Evolutionary conservation across 2,888 invertebrate species (phyloP).

Genomic region (Aspidiotus rigidus): DNA sequence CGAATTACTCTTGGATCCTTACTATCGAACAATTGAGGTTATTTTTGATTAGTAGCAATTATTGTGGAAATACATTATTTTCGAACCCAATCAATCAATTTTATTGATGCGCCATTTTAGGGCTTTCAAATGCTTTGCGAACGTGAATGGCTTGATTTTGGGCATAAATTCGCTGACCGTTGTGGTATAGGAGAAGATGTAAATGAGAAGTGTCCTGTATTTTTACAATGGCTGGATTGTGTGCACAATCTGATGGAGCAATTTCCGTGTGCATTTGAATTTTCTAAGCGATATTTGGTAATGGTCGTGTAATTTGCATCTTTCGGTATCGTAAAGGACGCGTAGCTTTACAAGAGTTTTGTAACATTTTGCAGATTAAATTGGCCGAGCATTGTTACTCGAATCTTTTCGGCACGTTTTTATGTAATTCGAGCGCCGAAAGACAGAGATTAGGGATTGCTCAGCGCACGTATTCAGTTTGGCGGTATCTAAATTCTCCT

Average conservation of each 20-base stretch:
- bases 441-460: conserved; percentile 55
- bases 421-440: conserved; percentile 77
- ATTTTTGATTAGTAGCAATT: conserved; percentile 36
- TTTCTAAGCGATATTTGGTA: conserved; percentile 86
- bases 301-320: conserved; percentile 36
- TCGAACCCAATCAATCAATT: background rate
- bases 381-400: conserved; percentile 91
- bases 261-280: conserved; percentile 90
- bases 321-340: background rate
- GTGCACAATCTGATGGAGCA: conserved; percentile 83
- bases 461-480: conserved; percentile 70
- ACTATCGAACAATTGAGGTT: conserved; percentile 85
- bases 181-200: conserved; percentile 77
- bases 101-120: conserved; percentile 44
- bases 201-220: conserved; percentile 95
- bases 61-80: background rate
- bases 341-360: background rate
- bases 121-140: conserved; percentile 89
- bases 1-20: conserved; percentile 84
- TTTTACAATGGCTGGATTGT: conserved; percentile 95
- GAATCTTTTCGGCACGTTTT: conserved; percentile 92
- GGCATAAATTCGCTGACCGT: conserved; percentile 95
- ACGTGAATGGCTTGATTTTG: conserved; percentile 95
- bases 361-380: conserved; percentile 60
- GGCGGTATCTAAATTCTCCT: conserved; percentile 71